Evolutionary conservation across 1,140 invertebrate genomes (phyloP), one percentile per base, ranked within the genome.

Genomic region (Pogonognathellus flavescens): DNA sequence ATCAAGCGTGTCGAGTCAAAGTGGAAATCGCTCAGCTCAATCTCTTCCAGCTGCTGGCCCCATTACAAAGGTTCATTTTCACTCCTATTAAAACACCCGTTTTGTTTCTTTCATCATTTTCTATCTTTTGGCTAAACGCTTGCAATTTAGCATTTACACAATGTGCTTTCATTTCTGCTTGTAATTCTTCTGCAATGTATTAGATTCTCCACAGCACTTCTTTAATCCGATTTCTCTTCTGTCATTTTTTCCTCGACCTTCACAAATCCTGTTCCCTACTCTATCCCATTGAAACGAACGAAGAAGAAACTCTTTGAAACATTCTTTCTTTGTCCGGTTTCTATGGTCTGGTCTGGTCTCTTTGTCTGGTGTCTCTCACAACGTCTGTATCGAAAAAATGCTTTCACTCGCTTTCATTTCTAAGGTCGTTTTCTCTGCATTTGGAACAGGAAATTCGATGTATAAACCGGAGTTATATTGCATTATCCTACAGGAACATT

Each of bases 1-100:
- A 80, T 90, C 89, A 91, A 94, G 94, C 90, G 93, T 93, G 88
- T 93, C 93, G 86, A 95, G 94, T 90, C 92, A 94, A 89, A 93
- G 93, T 88, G 90, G 89, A 83, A 87, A 62, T 52, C 93, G 93
- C 89, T 92, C 93, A 88, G 92, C 91, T 91, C 92, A 92, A 89
- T 92, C 93, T 85, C 92, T 93, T 88, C 92, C 92, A 88, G 90
- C 91, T 59, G 93, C 95, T 89, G 97, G 97, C 92, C 96, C 96
- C 84, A 97, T 98, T 90, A 97, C 95, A 25, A 98, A 98, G 96
- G 96, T 98, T 95, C 91, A 86, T 72, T n/a, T n/a, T 72, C 53
- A 57, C 31, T 41, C n/a, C 53, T 57, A 57, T 57, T 57, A 13
- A 57, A 13, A 57, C 9, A 2, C 11, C 41, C 22, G 18, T 87